These are phyloP conservation scores for Orientallactaga bullata DNA, from an alignment of 2,113 vertebrate genomes.

Conservation along the genomic window DNA sequence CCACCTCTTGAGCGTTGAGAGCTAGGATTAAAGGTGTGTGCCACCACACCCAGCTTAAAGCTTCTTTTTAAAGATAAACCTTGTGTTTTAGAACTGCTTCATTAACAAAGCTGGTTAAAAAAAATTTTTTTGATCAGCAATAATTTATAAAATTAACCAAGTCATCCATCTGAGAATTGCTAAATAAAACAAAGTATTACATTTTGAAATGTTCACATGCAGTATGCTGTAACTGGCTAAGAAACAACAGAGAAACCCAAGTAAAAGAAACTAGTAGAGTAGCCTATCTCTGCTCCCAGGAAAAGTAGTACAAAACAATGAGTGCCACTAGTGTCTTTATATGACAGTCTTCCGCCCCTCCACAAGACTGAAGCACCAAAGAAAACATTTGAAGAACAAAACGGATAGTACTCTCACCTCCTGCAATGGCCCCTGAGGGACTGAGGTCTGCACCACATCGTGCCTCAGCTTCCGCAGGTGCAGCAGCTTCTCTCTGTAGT, in stretches of 20 bases:
- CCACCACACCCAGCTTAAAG: not conserved
- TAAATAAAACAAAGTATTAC: not conserved
- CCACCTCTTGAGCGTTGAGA: too few relatives aligned
- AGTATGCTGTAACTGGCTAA: not conserved
- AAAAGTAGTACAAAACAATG: not conserved
- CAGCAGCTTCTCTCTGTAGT: slow-evolving; percentile 97
- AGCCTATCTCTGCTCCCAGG: too few relatives aligned
- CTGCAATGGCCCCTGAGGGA: slow-evolving; percentile 89
- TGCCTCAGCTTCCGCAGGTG: slow-evolving; percentile 94
- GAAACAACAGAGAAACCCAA: not conserved
- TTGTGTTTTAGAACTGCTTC: not conserved
- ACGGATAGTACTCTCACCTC: slow-evolving; percentile 86
- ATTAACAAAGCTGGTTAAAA: not conserved
- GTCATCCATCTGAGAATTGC: not conserved
- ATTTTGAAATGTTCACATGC: not conserved
- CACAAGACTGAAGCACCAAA: not conserved
- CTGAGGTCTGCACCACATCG: slow-evolving; percentile 90
- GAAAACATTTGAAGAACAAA: not conserved
- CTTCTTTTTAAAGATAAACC: not conserved
- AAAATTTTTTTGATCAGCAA: not conserved
- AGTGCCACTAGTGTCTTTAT: too few relatives aligned
- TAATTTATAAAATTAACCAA: not conserved
- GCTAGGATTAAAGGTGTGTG: too few relatives aligned
- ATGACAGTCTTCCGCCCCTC: not conserved
- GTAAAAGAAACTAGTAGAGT: not conserved